These are phyloP conservation scores for Meloidogyne floridensis DNA, from an alignment of 1,140 invertebrate species.

Conservation along the genomic window DNA sequence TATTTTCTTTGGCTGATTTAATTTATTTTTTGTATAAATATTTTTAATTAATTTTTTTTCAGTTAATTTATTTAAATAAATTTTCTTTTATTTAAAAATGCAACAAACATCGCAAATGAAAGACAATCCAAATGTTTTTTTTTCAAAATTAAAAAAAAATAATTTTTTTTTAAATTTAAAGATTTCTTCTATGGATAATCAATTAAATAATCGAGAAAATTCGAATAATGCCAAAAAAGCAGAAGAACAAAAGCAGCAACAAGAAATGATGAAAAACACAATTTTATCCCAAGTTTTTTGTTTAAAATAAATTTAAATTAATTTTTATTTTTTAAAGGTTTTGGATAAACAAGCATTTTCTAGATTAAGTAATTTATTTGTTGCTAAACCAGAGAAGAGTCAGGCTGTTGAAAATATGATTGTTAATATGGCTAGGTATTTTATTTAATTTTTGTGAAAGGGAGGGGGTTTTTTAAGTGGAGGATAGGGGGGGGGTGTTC, in stretches of 20 bases:
- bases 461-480: too few relatives aligned
- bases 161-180: background rate
- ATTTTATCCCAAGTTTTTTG: background rate
- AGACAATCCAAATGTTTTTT: background rate
- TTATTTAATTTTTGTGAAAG: background rate
- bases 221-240: background rate
- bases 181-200: background rate
- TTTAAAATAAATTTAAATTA: background rate
- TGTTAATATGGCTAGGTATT: background rate
- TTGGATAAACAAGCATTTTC: constrained; percentile 1
- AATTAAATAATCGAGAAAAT: background rate
- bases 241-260: background rate
- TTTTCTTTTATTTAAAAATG: background rate
- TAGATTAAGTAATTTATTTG: background rate
- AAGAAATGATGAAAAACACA: constrained; percentile 9
- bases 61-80: background rate
- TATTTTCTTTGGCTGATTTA: too few relatives aligned
- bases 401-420: background rate
- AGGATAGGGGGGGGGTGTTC: too few relatives aligned
- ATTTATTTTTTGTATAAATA: too few relatives aligned
- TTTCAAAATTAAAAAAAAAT: background rate
- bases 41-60: background rate
- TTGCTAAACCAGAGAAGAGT: background rate
- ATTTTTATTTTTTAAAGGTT: background rate
- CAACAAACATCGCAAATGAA: background rate